These are phyloP conservation scores for Protobothrops mucrosquamatus DNA, from an alignment of 2,113 vertebrate genomes.

Conservation along the genomic window DNA sequence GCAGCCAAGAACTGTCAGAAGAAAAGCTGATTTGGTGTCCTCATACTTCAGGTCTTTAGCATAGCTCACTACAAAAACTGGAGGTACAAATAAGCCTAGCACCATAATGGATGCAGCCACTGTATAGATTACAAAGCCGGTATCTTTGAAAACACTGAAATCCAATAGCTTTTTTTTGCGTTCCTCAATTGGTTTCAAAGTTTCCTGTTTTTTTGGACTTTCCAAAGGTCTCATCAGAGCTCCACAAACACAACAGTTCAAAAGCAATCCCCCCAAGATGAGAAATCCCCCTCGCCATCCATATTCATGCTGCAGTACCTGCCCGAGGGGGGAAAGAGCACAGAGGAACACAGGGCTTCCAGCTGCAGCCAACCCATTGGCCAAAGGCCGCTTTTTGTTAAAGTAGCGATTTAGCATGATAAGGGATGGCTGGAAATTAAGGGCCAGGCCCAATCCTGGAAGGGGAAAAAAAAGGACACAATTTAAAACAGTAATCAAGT, in stretches of 20 bases:
- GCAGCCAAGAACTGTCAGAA: conserved; percentile 89
- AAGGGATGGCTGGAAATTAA: conserved; percentile 95
- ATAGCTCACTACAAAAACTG: conserved; percentile 92
- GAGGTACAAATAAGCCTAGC: conserved; percentile 92
- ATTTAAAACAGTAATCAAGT: conserved; percentile 26
- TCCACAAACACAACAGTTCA: conserved; percentile 92
- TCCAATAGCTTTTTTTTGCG: conserved; percentile 83
- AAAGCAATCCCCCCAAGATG: conserved; percentile 86
- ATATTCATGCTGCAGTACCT: conserved; percentile 82
- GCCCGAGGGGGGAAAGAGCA: conserved; percentile 87
- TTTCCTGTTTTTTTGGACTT: conserved; percentile 55
- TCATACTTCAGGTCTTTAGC: conserved; percentile 86
- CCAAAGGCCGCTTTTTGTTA: conserved; percentile 84
- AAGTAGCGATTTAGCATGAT: conserved; percentile 98
- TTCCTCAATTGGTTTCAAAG: conserved; percentile 38
- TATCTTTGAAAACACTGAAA: conserved; percentile 86
- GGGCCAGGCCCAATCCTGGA: conserved; percentile 87
- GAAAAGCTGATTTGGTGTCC: conserved; percentile 86
- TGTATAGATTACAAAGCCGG: conserved; percentile 86
- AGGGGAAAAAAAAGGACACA: background rate
- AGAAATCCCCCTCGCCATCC: conserved; percentile 95
- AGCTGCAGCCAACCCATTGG: conserved; percentile 90
- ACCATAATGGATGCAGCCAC: conserved; percentile 93
- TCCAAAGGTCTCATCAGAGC: conserved; percentile 88
- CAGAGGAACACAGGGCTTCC: conserved; percentile 92